Evolutionary conservation across 1,140 invertebrate species (phyloP), one percentile per base, ranked within the genome.

Genomic region (Drosophila funebris): DNA sequence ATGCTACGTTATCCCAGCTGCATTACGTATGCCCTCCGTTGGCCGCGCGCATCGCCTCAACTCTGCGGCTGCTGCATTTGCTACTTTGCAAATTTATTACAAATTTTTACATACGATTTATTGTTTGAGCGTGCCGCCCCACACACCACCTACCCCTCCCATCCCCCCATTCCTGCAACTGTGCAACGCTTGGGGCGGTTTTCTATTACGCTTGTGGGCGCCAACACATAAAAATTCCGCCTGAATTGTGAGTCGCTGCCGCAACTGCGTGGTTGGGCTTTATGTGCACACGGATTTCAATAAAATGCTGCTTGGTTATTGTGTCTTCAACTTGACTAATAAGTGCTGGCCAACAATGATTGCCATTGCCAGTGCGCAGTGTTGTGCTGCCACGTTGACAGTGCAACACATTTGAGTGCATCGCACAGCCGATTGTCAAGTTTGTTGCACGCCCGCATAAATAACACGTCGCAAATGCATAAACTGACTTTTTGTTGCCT

Each of bases 61-160:
- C 77, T 84, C 64, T 71, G 69, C 33, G 60, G 75, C 66, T 58
- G 82, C 82, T 87, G 82, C 82, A 82, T 81, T 85, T 85, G 82
- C 82, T 87, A 87, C 82, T 85, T 85, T 85, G 82, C 82, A 78
- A 87, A 85, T 85, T 85, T 85, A 85, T 87, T 87, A 85, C 82
- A 88, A 85, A 85, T 85, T 85, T 87, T 81, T 85, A 85, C 82
- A 85, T 85, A 87, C 82, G 82, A 85, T 85, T 85, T 85, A 85
- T 85, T 87, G 82, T 85, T 73, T 69, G 82, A 76, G 82, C 82
- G 58, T 73, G 74, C 69, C 43, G 63, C 72, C 43, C 4, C 24
- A 5, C 24, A 4, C 24, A 27, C 24, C 1, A 4, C 1, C n/a
- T n/a, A n/a, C n/a, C n/a, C n/a, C n/a, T n/a, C n/a, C n/a, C n/a